phyloP scores from a whole-genome alignment of 2,797 vertebrate species.

The Podarcis siculus region DNA sequence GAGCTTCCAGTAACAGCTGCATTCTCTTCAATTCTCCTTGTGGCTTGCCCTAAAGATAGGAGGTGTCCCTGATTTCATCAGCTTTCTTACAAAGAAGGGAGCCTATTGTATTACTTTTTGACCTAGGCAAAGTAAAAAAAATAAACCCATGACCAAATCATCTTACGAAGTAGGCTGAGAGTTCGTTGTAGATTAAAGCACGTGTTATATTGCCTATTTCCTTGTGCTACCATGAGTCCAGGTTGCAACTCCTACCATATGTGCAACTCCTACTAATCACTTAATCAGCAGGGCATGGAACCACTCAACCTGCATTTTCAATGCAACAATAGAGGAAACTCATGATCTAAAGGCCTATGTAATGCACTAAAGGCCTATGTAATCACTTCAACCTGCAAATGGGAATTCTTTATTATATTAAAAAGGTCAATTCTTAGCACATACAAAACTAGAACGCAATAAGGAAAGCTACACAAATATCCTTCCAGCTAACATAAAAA shows the following conservation, averaged over 20 bases:
- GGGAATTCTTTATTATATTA: background rate
- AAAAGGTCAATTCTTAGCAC: background rate
- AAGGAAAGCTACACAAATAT: background rate
- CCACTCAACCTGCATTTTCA: background rate
- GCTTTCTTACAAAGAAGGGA: constrained; percentile 9
- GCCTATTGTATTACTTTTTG: background rate
- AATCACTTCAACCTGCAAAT: background rate
- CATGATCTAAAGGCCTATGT: background rate
- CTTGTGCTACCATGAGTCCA: background rate
- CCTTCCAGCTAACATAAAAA: background rate
- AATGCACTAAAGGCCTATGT: background rate
- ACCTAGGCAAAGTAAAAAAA: background rate
- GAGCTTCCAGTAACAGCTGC: constrained; percentile 3
- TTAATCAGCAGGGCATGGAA: background rate
- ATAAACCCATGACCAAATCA: background rate
- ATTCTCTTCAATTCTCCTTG: background rate
- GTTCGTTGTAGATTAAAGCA: background rate
- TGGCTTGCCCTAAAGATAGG: constrained; percentile 17
- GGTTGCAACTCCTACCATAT: background rate
- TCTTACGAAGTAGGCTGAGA: background rate
- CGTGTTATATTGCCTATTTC: background rate
- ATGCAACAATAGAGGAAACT: background rate
- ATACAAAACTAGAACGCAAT: background rate
- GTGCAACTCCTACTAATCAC: background rate
- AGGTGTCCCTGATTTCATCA: background rate